Percentiles rank a stretch among this genome's conserved stretches.
These are phyloP conservation scores for Archaeoteleia sp. DNA, from an alignment of 2,888 invertebrate genomes.

Conservation along the genomic window DNA sequence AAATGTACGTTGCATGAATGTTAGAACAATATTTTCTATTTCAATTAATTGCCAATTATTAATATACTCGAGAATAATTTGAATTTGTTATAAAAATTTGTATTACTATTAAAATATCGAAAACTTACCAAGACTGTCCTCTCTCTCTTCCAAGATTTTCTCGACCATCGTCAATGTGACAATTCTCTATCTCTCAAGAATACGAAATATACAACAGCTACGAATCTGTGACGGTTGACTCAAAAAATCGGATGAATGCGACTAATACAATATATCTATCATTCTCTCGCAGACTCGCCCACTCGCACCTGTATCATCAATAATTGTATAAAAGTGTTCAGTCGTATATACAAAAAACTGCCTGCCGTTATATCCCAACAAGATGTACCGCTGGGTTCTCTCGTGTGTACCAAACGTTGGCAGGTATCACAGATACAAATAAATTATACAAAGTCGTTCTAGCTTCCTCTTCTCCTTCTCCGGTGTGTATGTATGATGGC, in stretches of 20 bases:
- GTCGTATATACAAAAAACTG: conserved; percentile 73
- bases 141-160: conserved; percentile 80
- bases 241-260: conserved; percentile 2
- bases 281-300: conserved; percentile 21
- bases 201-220: background rate
- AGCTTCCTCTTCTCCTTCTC: too few species aligned
- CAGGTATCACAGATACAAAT: conserved; percentile 74
- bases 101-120: too few species aligned
- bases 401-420: too few species aligned
- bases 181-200: conserved; percentile 16
- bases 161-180: conserved; percentile 77
- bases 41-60: too few species aligned
- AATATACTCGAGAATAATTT: too few species aligned
- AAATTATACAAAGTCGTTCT: conserved; percentile 74
- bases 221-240: background rate
- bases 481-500: too few species aligned
- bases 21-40: too few species aligned
- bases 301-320: conserved; percentile 64
- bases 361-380: too few species aligned
- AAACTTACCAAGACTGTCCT: too few species aligned
- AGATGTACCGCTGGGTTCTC: too few species aligned
- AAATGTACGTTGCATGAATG: too few species aligned
- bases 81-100: too few species aligned
- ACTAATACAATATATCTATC: conserved; percentile 19
- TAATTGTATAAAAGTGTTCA: conserved; percentile 74